phyloP scores from a whole-genome alignment of 2,888 invertebrate species.

The Gymnocheta viridis region DNA sequence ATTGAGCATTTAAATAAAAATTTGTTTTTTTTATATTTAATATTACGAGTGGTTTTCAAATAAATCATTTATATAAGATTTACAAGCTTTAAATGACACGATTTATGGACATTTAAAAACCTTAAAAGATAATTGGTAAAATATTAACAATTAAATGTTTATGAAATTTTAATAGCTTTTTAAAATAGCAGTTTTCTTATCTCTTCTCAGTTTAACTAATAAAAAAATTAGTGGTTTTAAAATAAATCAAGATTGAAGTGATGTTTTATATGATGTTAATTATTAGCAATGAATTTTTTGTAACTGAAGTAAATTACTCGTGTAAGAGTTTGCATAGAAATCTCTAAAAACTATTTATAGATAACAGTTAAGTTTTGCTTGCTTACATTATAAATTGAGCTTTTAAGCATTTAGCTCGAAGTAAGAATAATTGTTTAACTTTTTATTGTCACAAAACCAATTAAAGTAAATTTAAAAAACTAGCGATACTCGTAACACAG shows the following conservation, averaged over 20 bases:
- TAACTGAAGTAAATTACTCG: too few relatives aligned
- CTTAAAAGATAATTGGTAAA: background rate
- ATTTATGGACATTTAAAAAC: background rate
- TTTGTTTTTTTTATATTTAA: background rate
- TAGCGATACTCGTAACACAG: background rate
- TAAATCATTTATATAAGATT: background rate
- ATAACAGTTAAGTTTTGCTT: too few relatives aligned
- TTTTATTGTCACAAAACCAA: background rate
- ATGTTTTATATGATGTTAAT: too few relatives aligned
- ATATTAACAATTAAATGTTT: conserved; percentile 12
- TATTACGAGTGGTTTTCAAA: background rate
- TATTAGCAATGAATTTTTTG: too few relatives aligned
- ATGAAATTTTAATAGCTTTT: background rate
- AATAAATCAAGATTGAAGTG: too few relatives aligned
- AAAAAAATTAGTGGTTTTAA: too few relatives aligned
- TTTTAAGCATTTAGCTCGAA: too few relatives aligned
- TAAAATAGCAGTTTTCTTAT: too few relatives aligned
- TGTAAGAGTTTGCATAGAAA: too few relatives aligned
- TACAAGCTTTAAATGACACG: background rate
- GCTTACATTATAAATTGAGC: too few relatives aligned
- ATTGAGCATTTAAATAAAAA: background rate
- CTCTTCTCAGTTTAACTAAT: too few relatives aligned
- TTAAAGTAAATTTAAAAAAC: background rate
- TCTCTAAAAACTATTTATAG: too few relatives aligned
- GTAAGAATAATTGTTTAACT: background rate